Conservation (phyloP, 2,797 vertebrate genomes). For the Scolopax rusticola region DNA sequence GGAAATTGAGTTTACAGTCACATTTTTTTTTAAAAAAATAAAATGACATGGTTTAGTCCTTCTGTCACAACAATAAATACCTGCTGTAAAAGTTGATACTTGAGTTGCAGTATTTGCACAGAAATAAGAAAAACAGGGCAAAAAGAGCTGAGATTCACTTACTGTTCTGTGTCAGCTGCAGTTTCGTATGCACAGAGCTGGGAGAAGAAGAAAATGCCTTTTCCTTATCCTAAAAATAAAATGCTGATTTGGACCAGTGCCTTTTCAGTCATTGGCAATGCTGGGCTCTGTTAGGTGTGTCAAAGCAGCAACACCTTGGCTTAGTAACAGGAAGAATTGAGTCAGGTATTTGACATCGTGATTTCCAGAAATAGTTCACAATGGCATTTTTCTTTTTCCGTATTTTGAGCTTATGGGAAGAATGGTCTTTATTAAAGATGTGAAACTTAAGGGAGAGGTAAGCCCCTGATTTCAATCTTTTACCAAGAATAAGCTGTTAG, state of each 20-base stretch:
- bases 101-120: background rate
- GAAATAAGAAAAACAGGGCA: background rate
- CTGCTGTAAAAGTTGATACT: background rate
- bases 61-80: background rate
- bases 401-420: background rate
- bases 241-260: background rate
- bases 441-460: background rate
- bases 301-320: background rate
- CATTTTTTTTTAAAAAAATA: background rate
- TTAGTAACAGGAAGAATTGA: conserved; percentile 20
- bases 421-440: background rate
- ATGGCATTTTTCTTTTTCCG: background rate
- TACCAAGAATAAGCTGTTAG: background rate
- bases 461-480: background rate
- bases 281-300: background rate
- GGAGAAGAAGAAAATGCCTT: background rate
- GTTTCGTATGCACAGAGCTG: background rate
- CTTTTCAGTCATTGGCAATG: background rate
- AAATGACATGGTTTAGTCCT: background rate
- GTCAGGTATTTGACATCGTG: conserved; percentile 7
- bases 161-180: background rate
- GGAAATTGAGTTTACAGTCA: background rate
- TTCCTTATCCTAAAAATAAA: background rate
- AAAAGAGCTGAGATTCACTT: background rate
- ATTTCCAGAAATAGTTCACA: background rate